Base-by-base conservation (phyloP, 2,888 invertebrate species). In the Acleris holmiana region DNA sequence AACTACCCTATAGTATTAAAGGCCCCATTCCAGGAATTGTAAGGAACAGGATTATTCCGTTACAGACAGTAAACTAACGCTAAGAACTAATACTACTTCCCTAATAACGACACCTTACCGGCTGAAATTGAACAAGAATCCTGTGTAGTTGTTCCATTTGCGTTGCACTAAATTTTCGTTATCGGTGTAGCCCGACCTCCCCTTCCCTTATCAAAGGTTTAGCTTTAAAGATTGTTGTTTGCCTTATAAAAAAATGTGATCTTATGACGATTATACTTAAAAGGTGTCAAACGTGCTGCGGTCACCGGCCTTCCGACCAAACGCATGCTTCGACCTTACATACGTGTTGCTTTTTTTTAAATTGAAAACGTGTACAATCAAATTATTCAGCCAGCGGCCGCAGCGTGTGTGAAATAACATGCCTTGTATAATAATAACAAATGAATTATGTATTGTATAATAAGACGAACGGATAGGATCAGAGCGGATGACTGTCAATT, bases 181-280 rank as follows among this genome's bases (percentile, higher is more conserved):
- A 85, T 83, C 81, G 85, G 83, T 88, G 82, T 75, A 72, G 73
- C 76, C 78, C 75, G 71, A 70, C 71, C 76, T 72, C 74, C 77
- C 75, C 77, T 73, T 74, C 70, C 72, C 79, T 80, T 85, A 85
- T 85, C 83, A 86, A 89, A 88, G 85, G 88, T 89, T 89, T 91
- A 92, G 91, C 91, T 91, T 91, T 91, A 91, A 91, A 84, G 75
- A 91, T 91, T 91, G 91, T 92, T 91, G 91, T 92, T 91, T 91
- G 92, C 91, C 92, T 92, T 92, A 91, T 86, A 86, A 85, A 85
- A 85, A 87, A 92, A 90, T 91, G 91, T 92, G 92, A 91, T 92
- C 90, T 91, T 91, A 89, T 89, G 91, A 91, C 85, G 88, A 85
- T 85, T 91, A 86, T 89, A 90, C 86, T 86, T 84, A 82, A 89